These are phyloP conservation scores for Hydrotaea cyrtoneurina DNA, from an alignment of 2,888 invertebrate genomes.

Conservation along the genomic window DNA sequence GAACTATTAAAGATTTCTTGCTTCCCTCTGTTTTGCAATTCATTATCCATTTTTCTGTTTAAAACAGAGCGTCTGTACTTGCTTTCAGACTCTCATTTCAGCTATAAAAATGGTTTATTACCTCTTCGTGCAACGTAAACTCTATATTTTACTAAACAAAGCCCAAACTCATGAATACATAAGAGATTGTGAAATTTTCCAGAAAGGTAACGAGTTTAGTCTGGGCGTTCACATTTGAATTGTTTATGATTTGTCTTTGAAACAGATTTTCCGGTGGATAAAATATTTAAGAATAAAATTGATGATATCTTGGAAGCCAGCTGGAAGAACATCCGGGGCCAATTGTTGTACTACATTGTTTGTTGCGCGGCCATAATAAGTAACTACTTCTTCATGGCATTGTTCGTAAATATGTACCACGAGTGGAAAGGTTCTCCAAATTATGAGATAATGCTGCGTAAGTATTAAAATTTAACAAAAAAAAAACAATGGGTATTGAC, in stretches of 20 bases:
- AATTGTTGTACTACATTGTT: conserved; percentile 72
- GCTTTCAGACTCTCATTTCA: conserved; percentile 70
- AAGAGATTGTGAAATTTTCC: conserved; percentile 72
- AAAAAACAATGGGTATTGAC: too few species aligned
- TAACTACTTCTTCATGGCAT: conserved; percentile 72
- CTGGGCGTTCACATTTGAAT: neutral
- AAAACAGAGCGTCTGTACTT: conserved; percentile 70
- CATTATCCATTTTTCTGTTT: conserved; percentile 14
- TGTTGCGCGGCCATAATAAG: conserved; percentile 65
- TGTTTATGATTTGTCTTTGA: neutral
- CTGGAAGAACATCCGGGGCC: conserved; percentile 72
- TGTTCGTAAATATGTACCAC: conserved; percentile 71
- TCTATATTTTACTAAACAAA: conserved; percentile 69
- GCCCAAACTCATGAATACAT: conserved; percentile 72
- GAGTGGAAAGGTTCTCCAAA: conserved; percentile 63
- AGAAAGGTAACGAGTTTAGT: conserved; percentile 48
- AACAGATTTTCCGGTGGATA: conserved; percentile 70
- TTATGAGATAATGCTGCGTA: conserved; percentile 71
- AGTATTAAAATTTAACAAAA: conserved; percentile 58
- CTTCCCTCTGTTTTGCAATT: neutral
- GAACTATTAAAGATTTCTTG: neutral
- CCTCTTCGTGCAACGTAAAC: conserved; percentile 70
- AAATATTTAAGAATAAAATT: conserved; percentile 69
- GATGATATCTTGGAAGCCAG: conserved; percentile 69
- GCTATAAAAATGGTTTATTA: conserved; percentile 72